Base-by-base conservation (phyloP, 2,113 vertebrate species). In the Elaphurus davidianus region DNA sequence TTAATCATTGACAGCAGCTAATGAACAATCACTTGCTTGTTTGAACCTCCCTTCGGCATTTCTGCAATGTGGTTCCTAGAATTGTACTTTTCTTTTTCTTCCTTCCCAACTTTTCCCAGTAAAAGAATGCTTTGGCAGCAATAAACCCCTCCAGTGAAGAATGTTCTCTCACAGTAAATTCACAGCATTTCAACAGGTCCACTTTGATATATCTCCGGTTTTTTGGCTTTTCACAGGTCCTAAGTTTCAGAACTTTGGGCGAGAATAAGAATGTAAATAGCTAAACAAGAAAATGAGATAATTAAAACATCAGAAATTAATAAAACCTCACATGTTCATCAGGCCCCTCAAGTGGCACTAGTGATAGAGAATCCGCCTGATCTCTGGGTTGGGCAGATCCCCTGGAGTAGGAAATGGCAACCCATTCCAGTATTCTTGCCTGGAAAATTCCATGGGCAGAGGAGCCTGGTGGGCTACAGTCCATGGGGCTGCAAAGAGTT, bases 11-110 rank as follows among this genome's bases (percentile, higher is more conserved):
- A 74, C 47, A 50, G 71, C 57, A 50, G 21, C 91, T 84, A 59
- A 67, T 28, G 86, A 94, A 98, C 97, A 98, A 97, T 97, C 91
- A 54, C 74, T 52, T 13, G 11, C 79, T 98, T 97, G 97, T 98
- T 85, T 54, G 50, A 82, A 52, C 33, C 71, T 67, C 54, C 60
- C 92, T 94, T 91, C 15, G 71, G 95, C 85, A 96, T 97, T 94
- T 97, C 97, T 97, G 89, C 79, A 55, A 90, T 91, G 86, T 43
- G 40, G 57, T 89, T 96, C 88, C 91, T 93, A 94, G 92, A 79
- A 90, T 93, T 71, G 45, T 60, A 87, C 84, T 95, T 96, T 87
- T 87, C 81, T 87, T 57, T 74, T 67, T 83, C 92, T 91, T 81
- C 47, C 57, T 64, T 45, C 89, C 28, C 7, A 0, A 55, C 60